Evolutionary conservation across 2,113 vertebrate genomes (phyloP).

Genomic region (Noctilio leporinus): DNA sequence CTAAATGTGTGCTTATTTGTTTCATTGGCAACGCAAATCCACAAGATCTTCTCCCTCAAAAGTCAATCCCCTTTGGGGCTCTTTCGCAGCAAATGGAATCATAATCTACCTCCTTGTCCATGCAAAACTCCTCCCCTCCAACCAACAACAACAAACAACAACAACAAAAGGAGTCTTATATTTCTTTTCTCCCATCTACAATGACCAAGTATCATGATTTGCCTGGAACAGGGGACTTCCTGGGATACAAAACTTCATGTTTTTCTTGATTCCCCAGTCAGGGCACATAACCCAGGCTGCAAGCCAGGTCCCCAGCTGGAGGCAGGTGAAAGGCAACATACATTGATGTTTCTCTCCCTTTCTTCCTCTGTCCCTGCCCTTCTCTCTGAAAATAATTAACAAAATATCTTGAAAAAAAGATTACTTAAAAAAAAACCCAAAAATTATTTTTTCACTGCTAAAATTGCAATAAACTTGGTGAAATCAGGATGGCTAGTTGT

Average conservation of each 20-base stretch:
- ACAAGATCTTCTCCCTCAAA: not conserved
- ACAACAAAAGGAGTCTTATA: not conserved
- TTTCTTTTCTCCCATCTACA: not conserved
- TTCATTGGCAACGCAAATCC: not conserved
- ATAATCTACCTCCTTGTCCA: not conserved
- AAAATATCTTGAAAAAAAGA: too few species aligned
- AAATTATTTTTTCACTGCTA: not conserved
- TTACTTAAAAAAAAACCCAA: too few species aligned
- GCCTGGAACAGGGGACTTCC: not conserved
- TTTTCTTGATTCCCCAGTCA: too few species aligned
- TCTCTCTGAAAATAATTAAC: too few species aligned
- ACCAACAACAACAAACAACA: too few species aligned
- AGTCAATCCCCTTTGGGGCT: not conserved
- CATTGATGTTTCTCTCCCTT: too few species aligned
- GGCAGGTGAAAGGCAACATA: too few species aligned
- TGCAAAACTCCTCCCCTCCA: not conserved
- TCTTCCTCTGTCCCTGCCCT: too few species aligned
- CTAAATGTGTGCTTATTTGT: not conserved
- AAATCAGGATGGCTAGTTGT: not conserved
- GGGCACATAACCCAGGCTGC: too few species aligned
- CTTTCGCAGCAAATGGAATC: not conserved
- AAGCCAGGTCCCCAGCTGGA: too few species aligned
- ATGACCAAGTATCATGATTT: not conserved
- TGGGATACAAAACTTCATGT: not conserved
- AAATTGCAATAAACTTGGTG: not conserved